These are phyloP conservation scores for Vespertilio murinus DNA, from an alignment of 2,797 vertebrate genomes.

Conservation along the genomic window DNA sequence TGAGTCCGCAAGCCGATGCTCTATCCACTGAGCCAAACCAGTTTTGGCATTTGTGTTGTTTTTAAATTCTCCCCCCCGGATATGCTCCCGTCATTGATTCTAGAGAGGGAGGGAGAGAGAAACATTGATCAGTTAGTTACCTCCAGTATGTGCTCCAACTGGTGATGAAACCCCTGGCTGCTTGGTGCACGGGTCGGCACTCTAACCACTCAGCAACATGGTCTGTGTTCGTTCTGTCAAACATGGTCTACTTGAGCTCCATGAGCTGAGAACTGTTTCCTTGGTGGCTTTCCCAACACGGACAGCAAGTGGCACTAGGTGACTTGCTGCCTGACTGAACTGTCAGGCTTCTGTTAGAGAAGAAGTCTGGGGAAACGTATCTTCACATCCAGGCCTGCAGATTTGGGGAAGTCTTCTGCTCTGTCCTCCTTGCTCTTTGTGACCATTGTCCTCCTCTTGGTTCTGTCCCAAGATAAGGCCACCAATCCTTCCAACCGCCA, in stretches of 20 bases:
- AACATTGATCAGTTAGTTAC: not conserved
- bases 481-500: slow-evolving; percentile 95
- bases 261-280: not conserved
- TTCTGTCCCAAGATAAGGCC: slow-evolving; percentile 91
- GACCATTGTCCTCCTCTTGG: slow-evolving; percentile 38
- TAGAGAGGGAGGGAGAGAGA: not conserved
- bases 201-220: not conserved
- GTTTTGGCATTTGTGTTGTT: not conserved
- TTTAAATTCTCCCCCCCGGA: not conserved
- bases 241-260: not conserved
- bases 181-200: not conserved
- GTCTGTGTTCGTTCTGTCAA: not conserved
- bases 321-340: not conserved
- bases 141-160: not conserved
- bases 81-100: not conserved
- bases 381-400: not conserved
- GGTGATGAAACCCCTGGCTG: not conserved
- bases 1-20: too few species aligned
- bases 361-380: not conserved
- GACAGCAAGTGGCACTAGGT: not conserved
- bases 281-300: not conserved
- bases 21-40: too few species aligned
- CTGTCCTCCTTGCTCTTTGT: not conserved
- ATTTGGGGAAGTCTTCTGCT: not conserved
- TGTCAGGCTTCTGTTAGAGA: not conserved